A percentile compares a stretch with the other conserved stretches of the same genome.
Evolutionary conservation across 2,888 invertebrate species (phyloP).

Genomic region (Hirtodrosophila histrioides): DNA sequence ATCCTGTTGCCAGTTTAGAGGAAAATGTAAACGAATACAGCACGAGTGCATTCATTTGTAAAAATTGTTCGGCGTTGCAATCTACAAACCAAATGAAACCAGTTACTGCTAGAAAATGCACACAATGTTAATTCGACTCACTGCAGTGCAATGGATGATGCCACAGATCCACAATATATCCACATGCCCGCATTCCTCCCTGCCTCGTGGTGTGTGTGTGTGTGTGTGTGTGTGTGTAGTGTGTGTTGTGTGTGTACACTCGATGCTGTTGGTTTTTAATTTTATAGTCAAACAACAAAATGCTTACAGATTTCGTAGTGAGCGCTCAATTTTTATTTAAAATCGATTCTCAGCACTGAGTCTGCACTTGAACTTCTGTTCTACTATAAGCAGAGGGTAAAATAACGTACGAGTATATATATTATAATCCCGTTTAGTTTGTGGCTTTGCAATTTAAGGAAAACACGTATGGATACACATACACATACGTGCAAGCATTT

Average conservation of each 20-base stretch:
- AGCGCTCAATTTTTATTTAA: constrained; percentile 66
- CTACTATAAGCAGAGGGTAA: constrained; percentile 1
- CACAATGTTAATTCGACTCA: constrained; percentile 35
- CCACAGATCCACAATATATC: constrained; percentile 14
- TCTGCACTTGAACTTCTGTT: constrained; percentile 52
- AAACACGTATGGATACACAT: background rate
- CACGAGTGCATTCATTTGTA: constrained; percentile 66
- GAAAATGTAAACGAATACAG: constrained; percentile 34
- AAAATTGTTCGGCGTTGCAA: constrained; percentile 48
- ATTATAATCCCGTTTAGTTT: constrained; percentile 42
- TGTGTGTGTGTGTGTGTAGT: no score
- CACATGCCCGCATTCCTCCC: constrained; percentile 7
- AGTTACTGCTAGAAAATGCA: constrained; percentile 29
- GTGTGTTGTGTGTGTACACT: constrained; percentile 9
- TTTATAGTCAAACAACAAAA: constrained; percentile 70
- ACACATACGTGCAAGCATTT: constrained; percentile 19
- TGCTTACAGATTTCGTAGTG: constrained; percentile 56
- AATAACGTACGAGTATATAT: constrained; percentile 4
- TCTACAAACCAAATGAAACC: constrained; percentile 46
- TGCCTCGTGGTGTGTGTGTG: background rate
- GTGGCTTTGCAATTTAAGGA: constrained; percentile 47
- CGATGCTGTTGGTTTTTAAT: constrained; percentile 73
- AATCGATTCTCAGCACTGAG: constrained; percentile 52
- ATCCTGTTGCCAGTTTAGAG: constrained; percentile 24
- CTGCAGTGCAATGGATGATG: constrained; percentile 24